These are phyloP conservation scores for Erpobdella octoculata DNA, from an alignment of 2,888 invertebrate species.

Conservation along the genomic window DNA sequence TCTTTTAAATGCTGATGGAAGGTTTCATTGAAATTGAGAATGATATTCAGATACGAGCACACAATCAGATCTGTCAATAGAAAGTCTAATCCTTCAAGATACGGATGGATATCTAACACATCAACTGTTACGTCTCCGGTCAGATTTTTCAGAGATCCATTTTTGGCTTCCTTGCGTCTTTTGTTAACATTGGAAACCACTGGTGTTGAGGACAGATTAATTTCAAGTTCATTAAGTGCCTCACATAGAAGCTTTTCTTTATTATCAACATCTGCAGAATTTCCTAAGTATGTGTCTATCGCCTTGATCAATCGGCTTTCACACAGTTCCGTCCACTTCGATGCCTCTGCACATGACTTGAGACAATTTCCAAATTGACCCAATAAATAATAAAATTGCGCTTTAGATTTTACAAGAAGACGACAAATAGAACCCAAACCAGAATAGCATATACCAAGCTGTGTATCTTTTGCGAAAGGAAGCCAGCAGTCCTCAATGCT, in stretches of 20 bases:
- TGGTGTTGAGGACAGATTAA: constrained; percentile 73
- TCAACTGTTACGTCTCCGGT: not conserved
- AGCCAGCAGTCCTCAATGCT: not conserved
- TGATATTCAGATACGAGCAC: not conserved
- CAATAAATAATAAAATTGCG: constrained; percentile 19
- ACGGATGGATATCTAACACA: not conserved
- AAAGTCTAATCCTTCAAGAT: constrained; percentile 10
- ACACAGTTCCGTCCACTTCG: constrained; percentile 58
- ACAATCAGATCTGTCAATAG: constrained; percentile 15
- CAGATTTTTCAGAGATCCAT: too few species aligned
- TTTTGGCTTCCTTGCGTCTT: constrained; percentile 10
- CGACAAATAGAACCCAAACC: constrained; percentile 21
- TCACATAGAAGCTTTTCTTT: constrained; percentile 56
- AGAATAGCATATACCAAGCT: not conserved
- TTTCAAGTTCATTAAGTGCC: constrained; percentile 71
- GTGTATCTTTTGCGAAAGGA: not conserved
- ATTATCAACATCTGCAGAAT: not conserved
- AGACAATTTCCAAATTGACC: constrained; percentile 33
- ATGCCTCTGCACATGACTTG: constrained; percentile 38
- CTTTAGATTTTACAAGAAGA: constrained; percentile 4
- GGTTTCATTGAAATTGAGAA: not conserved
- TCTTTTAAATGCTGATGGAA: not conserved
- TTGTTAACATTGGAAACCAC: constrained; percentile 77
- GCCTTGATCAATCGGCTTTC: constrained; percentile 65
- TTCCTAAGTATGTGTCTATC: not conserved